Evolutionary conservation across 1,140 invertebrate species (phyloP).

Genomic region (Leptonema lineaticorne): DNA sequence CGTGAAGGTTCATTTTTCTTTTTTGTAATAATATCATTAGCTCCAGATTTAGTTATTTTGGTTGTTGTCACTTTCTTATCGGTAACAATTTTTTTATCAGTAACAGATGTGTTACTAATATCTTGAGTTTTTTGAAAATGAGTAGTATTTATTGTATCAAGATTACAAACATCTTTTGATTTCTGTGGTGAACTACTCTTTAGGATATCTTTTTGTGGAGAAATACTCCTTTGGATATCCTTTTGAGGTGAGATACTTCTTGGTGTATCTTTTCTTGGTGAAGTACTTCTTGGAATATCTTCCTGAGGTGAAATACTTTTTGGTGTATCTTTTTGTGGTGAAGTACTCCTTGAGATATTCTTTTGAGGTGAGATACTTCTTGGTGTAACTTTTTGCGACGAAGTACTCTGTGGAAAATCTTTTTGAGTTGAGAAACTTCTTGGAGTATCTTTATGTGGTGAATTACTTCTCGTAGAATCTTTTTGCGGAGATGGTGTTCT

Average conservation of each 20-base stretch:
- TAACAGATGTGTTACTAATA: background rate
- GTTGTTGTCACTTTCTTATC: background rate
- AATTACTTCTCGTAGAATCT: background rate
- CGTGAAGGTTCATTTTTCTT: constrained; percentile 37
- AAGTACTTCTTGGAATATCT: too few species aligned
- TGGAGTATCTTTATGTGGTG: background rate
- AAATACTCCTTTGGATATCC: constrained; percentile 6
- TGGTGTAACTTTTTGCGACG: background rate
- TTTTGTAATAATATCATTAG: background rate
- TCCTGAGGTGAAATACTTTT: too few species aligned
- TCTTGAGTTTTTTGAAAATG: constrained; percentile 21
- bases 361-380: constrained; percentile 23
- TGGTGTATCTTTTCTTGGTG: background rate
- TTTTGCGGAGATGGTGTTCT: background rate
- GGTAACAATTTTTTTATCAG: constrained; percentile 2
- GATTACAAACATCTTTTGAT: too few species aligned
- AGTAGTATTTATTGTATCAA: constrained; percentile 14
- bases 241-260: constrained; percentile 23
- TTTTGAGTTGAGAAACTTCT: constrained; percentile 4
- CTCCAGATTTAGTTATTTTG: constrained; percentile 2
- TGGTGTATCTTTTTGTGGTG: constrained; percentile 35
- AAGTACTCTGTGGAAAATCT: background rate
- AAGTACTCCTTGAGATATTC: constrained; percentile 6
- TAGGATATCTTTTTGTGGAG: constrained; percentile 32
- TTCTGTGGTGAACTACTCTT: constrained; percentile 14